Base-by-base conservation (phyloP, 2,888 invertebrate genomes). In the Drosophila atripex region DNA sequence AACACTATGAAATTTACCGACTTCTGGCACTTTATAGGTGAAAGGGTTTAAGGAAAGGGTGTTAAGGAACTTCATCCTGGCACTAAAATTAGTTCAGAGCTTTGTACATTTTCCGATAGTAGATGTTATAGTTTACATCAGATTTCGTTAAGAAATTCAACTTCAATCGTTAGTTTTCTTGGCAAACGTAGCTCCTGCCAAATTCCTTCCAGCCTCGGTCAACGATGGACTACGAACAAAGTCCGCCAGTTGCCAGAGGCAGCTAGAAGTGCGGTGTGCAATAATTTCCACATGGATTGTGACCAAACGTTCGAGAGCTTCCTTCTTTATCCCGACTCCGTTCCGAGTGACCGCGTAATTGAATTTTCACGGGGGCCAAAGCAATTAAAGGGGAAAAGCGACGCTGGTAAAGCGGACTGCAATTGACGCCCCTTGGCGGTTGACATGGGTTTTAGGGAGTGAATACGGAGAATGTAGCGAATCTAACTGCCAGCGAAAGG, bases 291-390 rank as follows among this genome's bases (percentile, higher is more conserved):
- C 68, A 64, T 49, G 52, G 60, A 50, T 71, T 76, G 53, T 52
- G 52, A 49, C 46, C 45, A 64, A 65, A 59, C 58, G 61, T 58
- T 28, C 55, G 14, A 21, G 14, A n/a, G 28, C 35, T n/a, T 18
- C 25, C 41, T 28, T 11, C 38, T 47, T 23, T 41, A 11, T 64
- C 39, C 43, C 23, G 54, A 45, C 61, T 45, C 23, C 25, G 45
- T 78, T 47, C 60, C 58, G 38, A 50, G 18, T 38, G 53, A 38
- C 43, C 45, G 38, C 56, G 60, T 74, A 82, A 85, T 85, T 77
- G 64, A 82, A 82, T 82, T 82, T 66, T 70, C 59, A 77, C 61
- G 65, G 53, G 25, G 43, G 58, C 65, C 52, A 72, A 70, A 74
- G 72, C 79, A 79, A 77, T 79, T 76, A 74, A 55, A 35, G 54